These are phyloP conservation scores for Prunella himalayana DNA, from an alignment of 2,113 vertebrate species.

Conservation along the genomic window DNA sequence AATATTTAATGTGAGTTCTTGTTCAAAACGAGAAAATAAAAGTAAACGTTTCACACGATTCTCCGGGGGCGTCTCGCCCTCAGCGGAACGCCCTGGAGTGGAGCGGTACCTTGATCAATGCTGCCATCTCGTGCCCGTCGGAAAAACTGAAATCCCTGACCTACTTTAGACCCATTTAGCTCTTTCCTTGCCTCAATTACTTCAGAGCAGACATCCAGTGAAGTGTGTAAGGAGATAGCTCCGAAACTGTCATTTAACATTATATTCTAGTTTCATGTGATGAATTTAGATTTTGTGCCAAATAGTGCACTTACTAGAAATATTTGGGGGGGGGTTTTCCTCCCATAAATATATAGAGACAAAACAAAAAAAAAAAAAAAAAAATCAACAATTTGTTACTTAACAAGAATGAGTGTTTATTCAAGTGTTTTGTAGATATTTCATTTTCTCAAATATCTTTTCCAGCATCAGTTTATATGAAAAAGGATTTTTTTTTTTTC, in stretches of 20 bases:
- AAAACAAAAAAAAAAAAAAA: not conserved
- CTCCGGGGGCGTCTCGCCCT: not conserved
- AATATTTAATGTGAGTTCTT: not conserved
- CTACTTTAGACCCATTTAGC: not conserved
- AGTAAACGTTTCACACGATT: not conserved
- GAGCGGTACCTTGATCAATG: slow-evolving; percentile 36
- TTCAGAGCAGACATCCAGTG: not conserved
- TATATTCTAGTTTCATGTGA: not conserved
- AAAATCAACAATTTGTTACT: not conserved
- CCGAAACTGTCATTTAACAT: not conserved
- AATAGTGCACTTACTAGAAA: not conserved
- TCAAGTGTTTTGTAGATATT: not conserved
- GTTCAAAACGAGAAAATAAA: not conserved
- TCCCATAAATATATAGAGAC: not conserved
- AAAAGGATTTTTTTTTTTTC: not conserved
- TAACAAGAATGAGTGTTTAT: not conserved
- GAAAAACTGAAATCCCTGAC: slow-evolving; percentile 11
- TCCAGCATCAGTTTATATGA: fast-evolving
- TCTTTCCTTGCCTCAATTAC: not conserved
- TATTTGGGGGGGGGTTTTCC: fast-evolving
- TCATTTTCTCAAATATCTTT: not conserved
- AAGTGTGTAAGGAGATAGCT: not conserved
- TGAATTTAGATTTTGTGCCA: not conserved
- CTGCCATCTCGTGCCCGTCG: slow-evolving; percentile 66
- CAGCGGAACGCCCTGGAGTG: not conserved